A percentile compares a stretch with the other conserved stretches of the same genome.
These are phyloP conservation scores for Mythimna ferrago DNA, from an alignment of 2,888 invertebrate genomes.

Conservation along the genomic window DNA sequence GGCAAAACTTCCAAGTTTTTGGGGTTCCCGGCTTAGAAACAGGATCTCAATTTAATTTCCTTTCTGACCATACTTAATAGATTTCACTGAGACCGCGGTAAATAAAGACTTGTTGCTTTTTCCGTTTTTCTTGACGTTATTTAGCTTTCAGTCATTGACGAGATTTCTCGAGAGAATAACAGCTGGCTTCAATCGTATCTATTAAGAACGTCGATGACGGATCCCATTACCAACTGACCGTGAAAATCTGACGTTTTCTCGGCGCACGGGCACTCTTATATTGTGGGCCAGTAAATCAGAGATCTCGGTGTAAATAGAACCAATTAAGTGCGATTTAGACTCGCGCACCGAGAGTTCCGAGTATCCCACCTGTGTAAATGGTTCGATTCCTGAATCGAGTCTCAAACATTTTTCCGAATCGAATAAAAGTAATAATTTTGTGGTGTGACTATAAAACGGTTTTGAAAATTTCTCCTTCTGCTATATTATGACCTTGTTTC, in stretches of 20 bases:
- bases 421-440: too few species aligned
- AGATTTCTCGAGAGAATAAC: slow-evolving; percentile 53
- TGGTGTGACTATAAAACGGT: too few species aligned
- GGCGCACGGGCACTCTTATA: slow-evolving; percentile 64
- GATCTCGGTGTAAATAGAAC: background rate
- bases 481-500: too few species aligned
- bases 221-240: slow-evolving; percentile 74
- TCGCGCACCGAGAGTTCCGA: too few species aligned
- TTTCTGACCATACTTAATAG: slow-evolving; percentile 40
- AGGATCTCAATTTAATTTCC: slow-evolving; percentile 58
- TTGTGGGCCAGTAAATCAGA: slow-evolving; percentile 44
- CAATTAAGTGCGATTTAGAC: too few species aligned
- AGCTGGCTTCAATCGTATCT: slow-evolving; percentile 49
- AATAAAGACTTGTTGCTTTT: slow-evolving; percentile 39
- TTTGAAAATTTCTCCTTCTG: too few species aligned
- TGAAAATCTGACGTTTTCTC: slow-evolving; percentile 80
- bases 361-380: too few species aligned
- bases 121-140: slow-evolving; percentile 32
- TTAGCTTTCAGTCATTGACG: slow-evolving; percentile 19
- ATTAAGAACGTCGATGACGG: slow-evolving; percentile 63
- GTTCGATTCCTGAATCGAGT: too few species aligned
- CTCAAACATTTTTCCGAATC: too few species aligned
- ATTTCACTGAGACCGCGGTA: slow-evolving; percentile 31
- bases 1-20: slow-evolving; percentile 51
- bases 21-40: slow-evolving; percentile 33